Evolutionary conservation across 2,797 vertebrate species (phyloP).

Genomic region (Tinamus major): DNA sequence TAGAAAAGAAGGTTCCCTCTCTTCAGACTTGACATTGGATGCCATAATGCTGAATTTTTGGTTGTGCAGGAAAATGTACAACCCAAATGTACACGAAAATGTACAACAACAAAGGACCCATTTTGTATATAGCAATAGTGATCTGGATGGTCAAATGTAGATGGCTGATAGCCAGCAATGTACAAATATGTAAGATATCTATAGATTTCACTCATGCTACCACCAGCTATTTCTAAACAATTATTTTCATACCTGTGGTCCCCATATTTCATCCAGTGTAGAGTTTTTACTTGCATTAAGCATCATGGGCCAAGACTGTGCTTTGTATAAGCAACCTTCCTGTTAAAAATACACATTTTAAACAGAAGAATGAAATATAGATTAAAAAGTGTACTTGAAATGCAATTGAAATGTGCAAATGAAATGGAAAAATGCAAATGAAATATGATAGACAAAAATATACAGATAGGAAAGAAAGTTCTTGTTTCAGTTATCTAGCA

Average conservation of each 20-base stretch:
- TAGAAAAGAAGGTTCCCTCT: background rate
- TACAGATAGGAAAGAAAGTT: background rate
- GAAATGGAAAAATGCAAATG: too few species aligned
- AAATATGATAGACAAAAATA: background rate
- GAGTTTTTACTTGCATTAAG: background rate
- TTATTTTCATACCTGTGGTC: slow-evolving; percentile 46
- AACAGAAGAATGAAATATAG: background rate
- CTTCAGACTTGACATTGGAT: background rate
- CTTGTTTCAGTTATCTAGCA: background rate
- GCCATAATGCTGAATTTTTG: background rate
- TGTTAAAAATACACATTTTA: background rate
- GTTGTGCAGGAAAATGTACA: background rate
- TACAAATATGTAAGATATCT: background rate
- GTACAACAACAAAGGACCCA: background rate
- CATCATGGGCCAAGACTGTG: slow-evolving; percentile 45
- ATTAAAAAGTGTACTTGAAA: background rate
- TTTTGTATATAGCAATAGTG: too few species aligned
- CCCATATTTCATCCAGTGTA: slow-evolving; percentile 21
- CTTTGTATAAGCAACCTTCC: background rate
- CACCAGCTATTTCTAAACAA: background rate
- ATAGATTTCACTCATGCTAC: background rate
- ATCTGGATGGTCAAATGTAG: background rate
- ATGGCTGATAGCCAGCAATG: background rate
- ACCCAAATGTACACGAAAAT: too few species aligned
- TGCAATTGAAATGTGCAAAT: background rate